phyloP scores from a whole-genome alignment of 2,797 vertebrate species.

The Sardinella longiceps region DNA sequence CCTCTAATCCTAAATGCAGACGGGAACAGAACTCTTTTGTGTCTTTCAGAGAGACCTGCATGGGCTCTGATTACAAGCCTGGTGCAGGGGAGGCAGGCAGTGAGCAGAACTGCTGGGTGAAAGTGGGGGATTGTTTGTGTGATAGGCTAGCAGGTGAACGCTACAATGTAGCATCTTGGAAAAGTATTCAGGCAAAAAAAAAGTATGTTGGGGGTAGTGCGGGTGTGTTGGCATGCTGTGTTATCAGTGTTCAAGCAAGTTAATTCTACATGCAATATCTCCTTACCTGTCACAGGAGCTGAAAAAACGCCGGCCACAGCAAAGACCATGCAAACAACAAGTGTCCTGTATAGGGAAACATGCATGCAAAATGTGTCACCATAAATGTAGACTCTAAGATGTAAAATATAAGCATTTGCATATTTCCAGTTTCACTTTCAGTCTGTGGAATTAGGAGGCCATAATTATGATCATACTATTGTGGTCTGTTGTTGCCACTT shows the following conservation, averaged over 20 bases:
- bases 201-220: too few species aligned
- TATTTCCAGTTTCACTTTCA: not conserved
- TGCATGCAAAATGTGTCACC: not conserved
- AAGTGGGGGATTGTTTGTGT: conserved; percentile 43
- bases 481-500: not conserved
- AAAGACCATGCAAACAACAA: conserved; percentile 46
- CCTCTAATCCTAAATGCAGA: conserved; percentile 32
- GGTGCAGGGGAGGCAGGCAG: conserved; percentile 38
- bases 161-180: not conserved
- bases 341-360: conserved; percentile 41
- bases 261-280: not conserved
- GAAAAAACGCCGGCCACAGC: conserved; percentile 50
- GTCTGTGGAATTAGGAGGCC: not conserved
- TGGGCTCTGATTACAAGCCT: conserved; percentile 52
- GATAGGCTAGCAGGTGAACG: not conserved
- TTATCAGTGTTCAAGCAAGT: not conserved
- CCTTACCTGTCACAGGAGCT: conserved; percentile 61
- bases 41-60: conserved; percentile 18
- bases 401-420: not conserved
- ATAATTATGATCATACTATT: not conserved
- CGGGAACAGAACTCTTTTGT: conserved; percentile 59
- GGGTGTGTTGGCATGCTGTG: not conserved
- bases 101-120: conserved; percentile 31
- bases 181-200: not conserved
- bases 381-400: not conserved